These are phyloP conservation scores for Nannoperca obscura DNA, from an alignment of 2,797 vertebrate genomes.

Conservation along the genomic window DNA sequence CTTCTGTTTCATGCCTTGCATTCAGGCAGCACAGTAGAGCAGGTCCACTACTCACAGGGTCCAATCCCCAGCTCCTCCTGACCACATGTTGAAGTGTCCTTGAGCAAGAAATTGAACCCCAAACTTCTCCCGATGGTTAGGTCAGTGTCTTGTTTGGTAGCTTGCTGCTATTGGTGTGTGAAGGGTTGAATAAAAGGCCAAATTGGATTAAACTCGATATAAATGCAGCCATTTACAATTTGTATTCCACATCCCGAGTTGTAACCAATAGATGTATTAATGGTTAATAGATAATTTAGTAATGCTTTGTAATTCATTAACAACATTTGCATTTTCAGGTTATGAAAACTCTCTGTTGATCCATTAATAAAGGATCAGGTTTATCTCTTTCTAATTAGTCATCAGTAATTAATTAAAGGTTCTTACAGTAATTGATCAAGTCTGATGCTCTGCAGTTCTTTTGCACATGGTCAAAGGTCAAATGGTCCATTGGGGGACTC, in stretches of 20 bases:
- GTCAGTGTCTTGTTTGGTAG: background rate
- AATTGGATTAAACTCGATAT: no score
- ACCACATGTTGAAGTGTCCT: background rate
- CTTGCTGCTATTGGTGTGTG: background rate
- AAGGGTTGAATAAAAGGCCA: no score
- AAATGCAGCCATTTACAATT: no score
- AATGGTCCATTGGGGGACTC: constrained; percentile 1
- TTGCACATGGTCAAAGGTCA: constrained; percentile 16
- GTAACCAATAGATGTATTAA: no score
- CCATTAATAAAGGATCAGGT: background rate
- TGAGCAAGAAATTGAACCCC: background rate
- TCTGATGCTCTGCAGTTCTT: background rate
- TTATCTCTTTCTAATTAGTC: background rate
- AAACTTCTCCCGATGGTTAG: background rate
- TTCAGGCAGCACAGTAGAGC: background rate
- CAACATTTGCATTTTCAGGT: background rate
- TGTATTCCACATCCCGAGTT: background rate
- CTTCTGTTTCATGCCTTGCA: constrained; percentile 1
- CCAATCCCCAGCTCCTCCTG: background rate
- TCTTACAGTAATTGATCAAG: background rate
- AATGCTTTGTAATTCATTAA: background rate
- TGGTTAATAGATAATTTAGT: background rate
- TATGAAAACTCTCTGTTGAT: background rate
- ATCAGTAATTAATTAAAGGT: background rate
- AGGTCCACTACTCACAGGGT: background rate